These are phyloP conservation scores for Rhinoderma darwinii DNA, from an alignment of 2,113 vertebrate genomes.

Conservation along the genomic window DNA sequence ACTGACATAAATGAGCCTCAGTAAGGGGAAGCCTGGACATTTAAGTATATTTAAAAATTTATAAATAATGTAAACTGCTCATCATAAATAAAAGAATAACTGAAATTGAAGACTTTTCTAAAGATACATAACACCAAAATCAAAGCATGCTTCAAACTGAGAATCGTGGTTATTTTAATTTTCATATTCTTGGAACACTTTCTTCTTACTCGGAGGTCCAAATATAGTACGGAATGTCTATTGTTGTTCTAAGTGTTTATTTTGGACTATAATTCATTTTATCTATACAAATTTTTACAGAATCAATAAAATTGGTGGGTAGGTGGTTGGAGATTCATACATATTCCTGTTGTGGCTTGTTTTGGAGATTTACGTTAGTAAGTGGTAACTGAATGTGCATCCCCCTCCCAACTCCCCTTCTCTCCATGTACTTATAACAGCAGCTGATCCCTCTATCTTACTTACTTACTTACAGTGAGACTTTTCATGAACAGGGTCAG, in stretches of 20 bases:
- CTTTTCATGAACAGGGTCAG: conserved; percentile 40
- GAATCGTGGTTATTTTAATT: neutral
- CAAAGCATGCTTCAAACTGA: neutral
- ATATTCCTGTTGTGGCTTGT: neutral
- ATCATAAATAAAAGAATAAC: too few relatives aligned
- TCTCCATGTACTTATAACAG: conserved; percentile 5
- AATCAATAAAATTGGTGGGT: neutral
- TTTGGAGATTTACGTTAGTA: neutral
- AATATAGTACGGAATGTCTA: neutral
- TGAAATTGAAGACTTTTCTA: too few relatives aligned
- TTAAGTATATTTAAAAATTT: too few relatives aligned
- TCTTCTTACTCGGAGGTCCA: conserved; percentile 21
- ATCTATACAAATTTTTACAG: neutral
- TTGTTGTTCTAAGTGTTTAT: conserved; percentile 14
- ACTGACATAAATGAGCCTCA: too few relatives aligned
- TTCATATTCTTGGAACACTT: conserved; percentile 12
- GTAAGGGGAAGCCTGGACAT: too few relatives aligned
- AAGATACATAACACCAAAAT: neutral
- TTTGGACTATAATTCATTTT: neutral
- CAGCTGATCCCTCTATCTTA: conserved; percentile 40
- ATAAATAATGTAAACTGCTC: too few relatives aligned
- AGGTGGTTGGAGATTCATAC: too few relatives aligned
- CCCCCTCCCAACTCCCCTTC: conserved; percentile 13
- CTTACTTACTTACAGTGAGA: conserved; percentile 19
- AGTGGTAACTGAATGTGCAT: conserved; percentile 14